Percentiles rank a stretch among this genome's conserved stretches.
Evolutionary conservation across 2,797 vertebrate genomes (phyloP).

Genomic region (Balearica regulorum): DNA sequence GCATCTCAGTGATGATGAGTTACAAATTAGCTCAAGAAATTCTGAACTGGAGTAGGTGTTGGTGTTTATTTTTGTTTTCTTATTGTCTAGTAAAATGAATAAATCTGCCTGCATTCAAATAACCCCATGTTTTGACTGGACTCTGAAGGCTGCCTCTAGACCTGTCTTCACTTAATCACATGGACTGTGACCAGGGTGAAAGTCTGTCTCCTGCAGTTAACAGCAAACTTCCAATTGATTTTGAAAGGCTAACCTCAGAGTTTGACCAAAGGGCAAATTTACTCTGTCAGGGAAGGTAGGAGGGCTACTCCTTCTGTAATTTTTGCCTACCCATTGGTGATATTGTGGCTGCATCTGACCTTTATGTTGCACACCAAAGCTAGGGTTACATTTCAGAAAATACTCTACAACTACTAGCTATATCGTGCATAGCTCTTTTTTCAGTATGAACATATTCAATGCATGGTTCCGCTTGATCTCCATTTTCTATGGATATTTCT

Average conservation of each 20-base stretch:
- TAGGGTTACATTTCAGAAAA: background rate
- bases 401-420: background rate
- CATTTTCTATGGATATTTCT: background rate
- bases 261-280: background rate
- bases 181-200: background rate
- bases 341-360: background rate
- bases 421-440: background rate
- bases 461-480: accelerated
- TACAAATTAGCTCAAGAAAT: background rate
- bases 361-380: background rate
- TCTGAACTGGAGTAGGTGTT: background rate
- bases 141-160: background rate
- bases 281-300: background rate
- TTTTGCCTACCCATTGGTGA: background rate
- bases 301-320: background rate
- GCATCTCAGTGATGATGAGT: background rate
- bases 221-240: background rate
- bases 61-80: background rate
- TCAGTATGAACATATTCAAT: background rate
- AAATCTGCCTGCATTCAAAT: background rate
- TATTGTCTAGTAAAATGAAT: background rate
- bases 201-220: background rate
- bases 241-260: background rate
- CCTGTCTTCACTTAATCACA: background rate
- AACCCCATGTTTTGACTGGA: background rate